Conservation (phyloP, 2,113 vertebrate genomes). For the Mustela lutreola region DNA sequence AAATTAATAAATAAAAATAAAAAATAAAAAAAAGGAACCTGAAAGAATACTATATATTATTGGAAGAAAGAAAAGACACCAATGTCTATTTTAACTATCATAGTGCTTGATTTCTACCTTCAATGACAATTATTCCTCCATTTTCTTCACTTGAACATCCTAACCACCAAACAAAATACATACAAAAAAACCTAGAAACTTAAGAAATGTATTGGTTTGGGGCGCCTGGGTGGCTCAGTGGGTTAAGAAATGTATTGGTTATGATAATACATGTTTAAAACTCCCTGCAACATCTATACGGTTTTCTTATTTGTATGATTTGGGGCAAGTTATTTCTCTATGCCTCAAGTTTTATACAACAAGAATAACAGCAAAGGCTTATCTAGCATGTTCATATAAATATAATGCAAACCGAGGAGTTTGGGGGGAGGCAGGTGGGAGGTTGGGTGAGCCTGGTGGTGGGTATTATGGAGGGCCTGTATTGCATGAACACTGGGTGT, state of each 20-base stretch:
- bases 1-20: too few relatives aligned
- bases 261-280: background rate
- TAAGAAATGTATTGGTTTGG: background rate
- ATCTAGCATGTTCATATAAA: background rate
- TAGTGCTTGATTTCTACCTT: background rate
- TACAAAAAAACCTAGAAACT: constrained; percentile 8
- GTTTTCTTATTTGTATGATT: background rate
- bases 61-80: background rate
- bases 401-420: background rate
- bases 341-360: constrained; percentile 45
- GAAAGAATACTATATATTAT: background rate
- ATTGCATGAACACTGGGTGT: too few relatives aligned
- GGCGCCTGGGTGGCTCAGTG: too few relatives aligned
- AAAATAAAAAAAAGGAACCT: background rate
- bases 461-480: too few relatives aligned
- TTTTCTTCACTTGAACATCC: constrained; percentile 32
- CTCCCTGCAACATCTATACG: background rate
- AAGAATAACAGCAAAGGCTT: background rate
- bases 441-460: too few relatives aligned
- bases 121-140: background rate
- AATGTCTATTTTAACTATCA: background rate
- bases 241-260: background rate
- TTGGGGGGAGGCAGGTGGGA: too few relatives aligned
- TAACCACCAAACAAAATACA: constrained; percentile 40
- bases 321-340: constrained; percentile 16